A percentile compares a stretch with the other conserved stretches of the same genome.
These are phyloP conservation scores for Pimephales promelas DNA, from an alignment of 2,113 vertebrate genomes.

Conservation along the genomic window DNA sequence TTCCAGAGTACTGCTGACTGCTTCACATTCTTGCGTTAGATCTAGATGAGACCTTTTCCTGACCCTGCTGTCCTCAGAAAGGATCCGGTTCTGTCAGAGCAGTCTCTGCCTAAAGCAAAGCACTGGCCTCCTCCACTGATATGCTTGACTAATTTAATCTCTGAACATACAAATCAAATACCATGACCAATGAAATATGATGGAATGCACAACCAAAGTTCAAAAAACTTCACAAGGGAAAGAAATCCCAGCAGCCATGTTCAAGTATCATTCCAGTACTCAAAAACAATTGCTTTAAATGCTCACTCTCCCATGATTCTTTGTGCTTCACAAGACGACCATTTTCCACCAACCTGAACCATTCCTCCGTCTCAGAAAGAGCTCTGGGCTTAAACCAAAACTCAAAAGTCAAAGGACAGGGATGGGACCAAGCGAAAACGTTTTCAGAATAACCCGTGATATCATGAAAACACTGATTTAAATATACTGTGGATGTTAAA, in stretches of 20 bases:
- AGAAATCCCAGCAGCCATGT: background rate
- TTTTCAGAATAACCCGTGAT: background rate
- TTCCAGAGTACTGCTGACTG: background rate
- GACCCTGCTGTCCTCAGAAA: background rate
- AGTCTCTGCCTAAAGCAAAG: background rate
- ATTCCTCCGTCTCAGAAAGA: background rate
- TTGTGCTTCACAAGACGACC: background rate
- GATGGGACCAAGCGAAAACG: background rate
- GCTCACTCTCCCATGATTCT: background rate
- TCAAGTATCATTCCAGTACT: background rate
- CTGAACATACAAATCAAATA: background rate
- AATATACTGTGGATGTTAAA: background rate
- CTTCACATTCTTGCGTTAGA: background rate
- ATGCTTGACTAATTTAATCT: conserved; percentile 29
- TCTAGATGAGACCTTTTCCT: background rate
- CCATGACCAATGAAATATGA: conserved; percentile 12
- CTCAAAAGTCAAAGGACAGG: background rate
- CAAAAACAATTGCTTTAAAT: background rate
- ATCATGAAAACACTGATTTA: background rate
- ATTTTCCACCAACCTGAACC: background rate
- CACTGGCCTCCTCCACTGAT: background rate
- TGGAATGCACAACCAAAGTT: background rate
- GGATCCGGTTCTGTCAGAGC: conserved; percentile 1
- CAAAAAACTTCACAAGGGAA: background rate
- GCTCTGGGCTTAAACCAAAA: background rate